Conservation (phyloP, 2,888 invertebrate genomes). For the Pollenia griseotomentosa region DNA sequence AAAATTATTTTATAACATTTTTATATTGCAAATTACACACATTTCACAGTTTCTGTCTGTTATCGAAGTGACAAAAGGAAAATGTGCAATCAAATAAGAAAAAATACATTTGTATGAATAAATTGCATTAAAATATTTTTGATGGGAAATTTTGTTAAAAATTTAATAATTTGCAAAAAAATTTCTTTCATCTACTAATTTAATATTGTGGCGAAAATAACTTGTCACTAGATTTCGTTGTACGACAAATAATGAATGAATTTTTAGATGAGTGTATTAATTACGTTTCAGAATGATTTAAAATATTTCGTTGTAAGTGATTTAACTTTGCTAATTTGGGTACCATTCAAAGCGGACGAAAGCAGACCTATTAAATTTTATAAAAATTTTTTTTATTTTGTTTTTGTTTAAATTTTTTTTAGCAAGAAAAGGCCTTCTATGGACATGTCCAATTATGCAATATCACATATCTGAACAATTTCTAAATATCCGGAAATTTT, state of each 20-base stretch:
- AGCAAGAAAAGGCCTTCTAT: no score
- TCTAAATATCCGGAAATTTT: no score
- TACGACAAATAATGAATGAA: constrained; percentile 34
- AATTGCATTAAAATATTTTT: constrained; percentile 20
- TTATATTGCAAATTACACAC: constrained; percentile 1
- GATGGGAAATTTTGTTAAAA: constrained; percentile 25
- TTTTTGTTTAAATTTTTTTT: no score
- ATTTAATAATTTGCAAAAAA: constrained; percentile 31
- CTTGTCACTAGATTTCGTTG: constrained; percentile 27
- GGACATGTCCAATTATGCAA: no score
- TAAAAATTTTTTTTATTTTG: no score
- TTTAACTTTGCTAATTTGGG: no score
- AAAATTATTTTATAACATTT: constrained; percentile 25
- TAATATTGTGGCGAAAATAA: constrained; percentile 13
- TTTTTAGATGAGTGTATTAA: background rate
- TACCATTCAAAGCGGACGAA: no score
- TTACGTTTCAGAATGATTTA: background rate
- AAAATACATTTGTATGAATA: background rate
- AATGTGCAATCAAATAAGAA: constrained; percentile 1
- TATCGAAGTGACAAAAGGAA: constrained; percentile 19
- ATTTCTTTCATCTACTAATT: background rate
- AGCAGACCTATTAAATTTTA: no score
- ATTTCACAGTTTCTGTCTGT: background rate
- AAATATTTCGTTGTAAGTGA: no score
- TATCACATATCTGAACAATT: no score